phyloP scores from a whole-genome alignment of 2,888 invertebrate species.

The Aethes cnicana region DNA sequence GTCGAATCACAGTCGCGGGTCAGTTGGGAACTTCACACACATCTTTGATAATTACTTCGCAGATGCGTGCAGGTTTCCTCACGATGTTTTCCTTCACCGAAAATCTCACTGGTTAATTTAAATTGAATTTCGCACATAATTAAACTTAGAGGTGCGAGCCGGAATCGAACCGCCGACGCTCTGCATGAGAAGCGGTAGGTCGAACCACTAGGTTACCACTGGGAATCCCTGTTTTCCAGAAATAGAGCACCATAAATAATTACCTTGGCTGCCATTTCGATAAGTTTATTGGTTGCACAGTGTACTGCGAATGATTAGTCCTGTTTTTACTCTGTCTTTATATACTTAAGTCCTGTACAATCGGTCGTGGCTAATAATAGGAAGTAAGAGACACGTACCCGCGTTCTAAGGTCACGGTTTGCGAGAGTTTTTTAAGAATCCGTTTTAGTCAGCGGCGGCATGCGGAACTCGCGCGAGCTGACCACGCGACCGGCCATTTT shows the following conservation, averaged over 20 bases:
- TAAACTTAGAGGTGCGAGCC: too few relatives aligned
- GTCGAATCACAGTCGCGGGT: too few relatives aligned
- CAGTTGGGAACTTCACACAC: too few relatives aligned
- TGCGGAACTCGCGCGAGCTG: slow-evolving; percentile 59
- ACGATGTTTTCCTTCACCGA: too few relatives aligned
- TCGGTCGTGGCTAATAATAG: slow-evolving; percentile 67
- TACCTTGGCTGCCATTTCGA: slow-evolving; percentile 80
- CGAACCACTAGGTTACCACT: too few relatives aligned
- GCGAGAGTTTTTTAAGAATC: slow-evolving; percentile 65
- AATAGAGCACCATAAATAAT: slow-evolving; percentile 34
- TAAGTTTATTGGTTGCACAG: slow-evolving; percentile 68
- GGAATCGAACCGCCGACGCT: too few relatives aligned
- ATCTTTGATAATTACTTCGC: too few relatives aligned
- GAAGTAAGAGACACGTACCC: slow-evolving; percentile 68
- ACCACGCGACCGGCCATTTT: slow-evolving; percentile 40
- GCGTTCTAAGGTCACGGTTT: slow-evolving; percentile 65
- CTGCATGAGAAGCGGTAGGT: too few relatives aligned
- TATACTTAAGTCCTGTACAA: slow-evolving; percentile 60
- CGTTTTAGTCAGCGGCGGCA: slow-evolving; percentile 62
- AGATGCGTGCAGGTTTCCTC: too few relatives aligned
- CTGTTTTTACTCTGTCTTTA: slow-evolving; percentile 58
- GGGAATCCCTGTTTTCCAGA: too few relatives aligned
- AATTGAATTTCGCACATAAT: too few relatives aligned
- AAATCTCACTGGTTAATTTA: too few relatives aligned
- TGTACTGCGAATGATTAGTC: slow-evolving; percentile 73